Conservation (phyloP, 2,888 invertebrate genomes). For the Lissonota sp. region DNA sequence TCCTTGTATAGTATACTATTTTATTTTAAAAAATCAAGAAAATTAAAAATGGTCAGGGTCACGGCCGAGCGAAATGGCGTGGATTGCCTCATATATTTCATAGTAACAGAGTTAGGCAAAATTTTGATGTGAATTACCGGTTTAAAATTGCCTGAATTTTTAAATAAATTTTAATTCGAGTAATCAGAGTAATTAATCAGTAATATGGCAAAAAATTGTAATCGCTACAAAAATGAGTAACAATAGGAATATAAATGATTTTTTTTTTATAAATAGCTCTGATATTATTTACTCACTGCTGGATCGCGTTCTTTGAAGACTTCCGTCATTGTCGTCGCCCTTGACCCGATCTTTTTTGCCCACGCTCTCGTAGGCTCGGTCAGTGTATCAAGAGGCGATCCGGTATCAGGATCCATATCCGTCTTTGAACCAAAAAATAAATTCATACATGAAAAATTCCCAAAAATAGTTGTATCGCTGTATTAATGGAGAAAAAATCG, state of each 20-base stretch:
- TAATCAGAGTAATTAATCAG: too few relatives aligned
- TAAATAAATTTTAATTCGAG: too few relatives aligned
- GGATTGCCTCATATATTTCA: neutral
- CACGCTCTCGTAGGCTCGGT: conserved; percentile 88
- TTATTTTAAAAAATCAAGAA: too few relatives aligned
- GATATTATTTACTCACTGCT: conserved; percentile 81
- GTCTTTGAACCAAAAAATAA: conserved; percentile 84
- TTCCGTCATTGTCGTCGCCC: conserved; percentile 90
- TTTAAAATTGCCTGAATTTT: neutral
- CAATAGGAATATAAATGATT: too few relatives aligned
- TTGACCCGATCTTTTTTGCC: conserved; percentile 89
- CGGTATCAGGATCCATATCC: conserved; percentile 89
- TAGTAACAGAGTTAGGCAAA: neutral
- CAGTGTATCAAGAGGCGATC: conserved; percentile 89
- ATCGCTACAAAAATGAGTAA: too few relatives aligned
- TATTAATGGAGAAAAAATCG: neutral
- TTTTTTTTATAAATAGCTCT: neutral
- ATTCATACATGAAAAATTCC: too few relatives aligned
- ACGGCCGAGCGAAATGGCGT: too few relatives aligned
- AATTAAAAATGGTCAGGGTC: too few relatives aligned
- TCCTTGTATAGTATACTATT: too few relatives aligned
- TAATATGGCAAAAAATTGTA: too few relatives aligned
- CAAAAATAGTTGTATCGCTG: neutral
- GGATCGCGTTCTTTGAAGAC: conserved; percentile 87
- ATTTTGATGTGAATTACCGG: too few relatives aligned